Evolutionary conservation across 2,113 vertebrate species (phyloP), one percentile per base, ranked within the genome.

Genomic region (Osmerus eperlanus): DNA sequence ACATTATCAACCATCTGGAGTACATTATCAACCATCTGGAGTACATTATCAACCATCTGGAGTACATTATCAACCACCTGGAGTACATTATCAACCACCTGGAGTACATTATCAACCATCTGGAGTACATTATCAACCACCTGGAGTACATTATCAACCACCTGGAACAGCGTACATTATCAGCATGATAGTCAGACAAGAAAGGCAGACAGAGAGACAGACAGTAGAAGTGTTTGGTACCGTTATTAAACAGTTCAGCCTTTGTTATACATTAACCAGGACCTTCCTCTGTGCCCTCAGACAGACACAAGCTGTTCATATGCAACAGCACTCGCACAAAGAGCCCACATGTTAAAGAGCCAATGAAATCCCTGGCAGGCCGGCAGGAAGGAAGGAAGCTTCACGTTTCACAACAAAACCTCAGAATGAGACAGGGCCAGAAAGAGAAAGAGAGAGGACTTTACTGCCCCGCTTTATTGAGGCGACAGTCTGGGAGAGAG

Each of bases 381-480:
- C 18, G 8, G 4, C 55, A 56, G 55, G 55, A 56, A 65, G 85
- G 88, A 91, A 93, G 89, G 86, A 89, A 91, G 84, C 77, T 67
- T 84, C 82, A 84, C 77, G 81, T 86, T 90, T 78, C 77, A 77
- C 63, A 80, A 74, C 51, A 29, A 52, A 21, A 65, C 63, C 16
- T 32, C 15, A 82, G 73, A 83, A 18, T 23, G 73, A 62, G 29
- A 85, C 82, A 79, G 72, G 60, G 32, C 29, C 52, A 19, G 15
- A 41, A 58, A 68, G 66, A 41, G 16, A 15, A n/a, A 74, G 72
- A 70, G 79, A 55, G 77, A 59, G 62, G 71, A 72, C 87, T 90
- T 91, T 89, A 90, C 75, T 86, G 72, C 84, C 78, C 68, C 29
- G 65, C 59, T 90, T 90, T 87, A 92, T 86, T 74, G 85, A 87